A percentile compares a stretch with the other conserved stretches of the same genome.
phyloP scores from a whole-genome alignment of 2,888 invertebrate genomes.

The Himalopsyche japonica region DNA sequence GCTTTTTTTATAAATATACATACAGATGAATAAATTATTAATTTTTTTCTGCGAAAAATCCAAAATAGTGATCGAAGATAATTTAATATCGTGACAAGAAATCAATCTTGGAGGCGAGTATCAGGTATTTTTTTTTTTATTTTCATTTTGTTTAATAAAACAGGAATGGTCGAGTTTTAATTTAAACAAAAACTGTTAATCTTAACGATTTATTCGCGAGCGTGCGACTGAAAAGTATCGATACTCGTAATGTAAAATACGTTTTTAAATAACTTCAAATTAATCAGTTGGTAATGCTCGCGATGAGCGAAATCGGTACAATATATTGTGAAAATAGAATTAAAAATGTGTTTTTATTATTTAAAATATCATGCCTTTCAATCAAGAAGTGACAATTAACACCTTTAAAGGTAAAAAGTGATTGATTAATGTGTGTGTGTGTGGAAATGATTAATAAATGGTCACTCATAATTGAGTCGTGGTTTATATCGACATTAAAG shows the following conservation, averaged over 20 bases:
- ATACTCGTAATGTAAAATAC: background rate
- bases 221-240: background rate
- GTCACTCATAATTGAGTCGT: too few relatives aligned
- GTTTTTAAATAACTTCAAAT: too few relatives aligned
- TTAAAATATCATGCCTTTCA: too few relatives aligned
- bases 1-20: background rate
- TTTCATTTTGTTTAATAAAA: background rate
- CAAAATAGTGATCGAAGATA: background rate
- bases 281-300: too few relatives aligned
- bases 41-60: background rate
- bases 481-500: too few relatives aligned
- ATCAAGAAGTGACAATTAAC: too few relatives aligned
- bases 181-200: slow-evolving; percentile 1
- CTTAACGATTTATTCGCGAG: background rate
- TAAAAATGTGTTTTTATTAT: too few relatives aligned
- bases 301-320: too few relatives aligned
- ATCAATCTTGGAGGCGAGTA: background rate
- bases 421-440: too few relatives aligned
- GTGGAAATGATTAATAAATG: too few relatives aligned
- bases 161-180: background rate
- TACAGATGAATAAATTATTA: background rate
- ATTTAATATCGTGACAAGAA: slow-evolving; percentile 1
- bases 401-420: too few relatives aligned
- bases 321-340: too few relatives aligned
- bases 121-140: background rate